Conservation (phyloP, 92 coral and sea anemone species). For the Porites divaricata region DNA sequence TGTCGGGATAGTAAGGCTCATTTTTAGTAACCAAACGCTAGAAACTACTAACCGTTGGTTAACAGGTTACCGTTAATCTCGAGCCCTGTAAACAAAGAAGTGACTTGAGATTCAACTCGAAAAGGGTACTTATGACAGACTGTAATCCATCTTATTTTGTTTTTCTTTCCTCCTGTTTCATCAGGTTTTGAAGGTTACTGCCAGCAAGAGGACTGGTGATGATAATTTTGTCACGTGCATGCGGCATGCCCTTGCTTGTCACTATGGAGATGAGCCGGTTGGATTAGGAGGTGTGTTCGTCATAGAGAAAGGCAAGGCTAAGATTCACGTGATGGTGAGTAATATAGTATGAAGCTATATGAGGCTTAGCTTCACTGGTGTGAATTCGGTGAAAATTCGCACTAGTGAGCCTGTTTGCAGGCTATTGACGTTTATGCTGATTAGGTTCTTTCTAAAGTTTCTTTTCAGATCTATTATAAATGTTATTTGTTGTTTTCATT, state of each 20-base stretch:
- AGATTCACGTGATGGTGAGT: slow-evolving; percentile 91
- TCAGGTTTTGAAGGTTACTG: slow-evolving; percentile 85
- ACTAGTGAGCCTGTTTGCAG: too few species aligned
- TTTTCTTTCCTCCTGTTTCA: neutral
- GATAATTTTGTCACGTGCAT: slow-evolving; percentile 89
- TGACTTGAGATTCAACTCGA: neutral
- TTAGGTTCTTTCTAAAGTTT: too few species aligned
- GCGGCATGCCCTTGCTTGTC: slow-evolving; percentile 79
- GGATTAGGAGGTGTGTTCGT: slow-evolving; percentile 96
- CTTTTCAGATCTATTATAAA: too few species aligned
- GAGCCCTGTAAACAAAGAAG: too few species aligned
- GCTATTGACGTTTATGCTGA: too few species aligned
- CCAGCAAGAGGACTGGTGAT: slow-evolving; percentile 82
- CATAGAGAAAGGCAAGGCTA: slow-evolving; percentile 94
- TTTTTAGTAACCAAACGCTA: too few species aligned
- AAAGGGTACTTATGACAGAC: neutral
- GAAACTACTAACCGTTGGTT: too few species aligned
- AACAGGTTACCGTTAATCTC: too few species aligned
- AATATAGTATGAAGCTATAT: neutral
- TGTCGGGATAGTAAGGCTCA: too few species aligned
- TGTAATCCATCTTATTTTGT: neutral
- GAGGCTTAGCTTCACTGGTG: neutral
- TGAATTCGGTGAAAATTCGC: too few species aligned
- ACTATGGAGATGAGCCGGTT: slow-evolving; percentile 85
- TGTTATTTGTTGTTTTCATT: neutral